Conservation (phyloP, 53 echinoderm and acorn worm genomes). For the Mesocentrotus franciscanus region DNA sequence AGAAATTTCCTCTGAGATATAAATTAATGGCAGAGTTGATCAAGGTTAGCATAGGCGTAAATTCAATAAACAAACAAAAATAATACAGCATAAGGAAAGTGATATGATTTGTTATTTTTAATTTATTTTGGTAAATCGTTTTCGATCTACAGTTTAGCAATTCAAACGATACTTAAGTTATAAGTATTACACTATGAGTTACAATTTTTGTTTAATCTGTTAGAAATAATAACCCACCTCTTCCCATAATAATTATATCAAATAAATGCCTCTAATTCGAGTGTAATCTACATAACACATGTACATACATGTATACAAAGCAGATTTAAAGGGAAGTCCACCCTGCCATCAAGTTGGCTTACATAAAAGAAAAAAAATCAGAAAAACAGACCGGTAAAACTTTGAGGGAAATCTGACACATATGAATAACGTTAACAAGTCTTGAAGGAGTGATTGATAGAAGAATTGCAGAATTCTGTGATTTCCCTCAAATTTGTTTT, state of each 20-base stretch:
- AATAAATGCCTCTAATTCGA: conserved; percentile 22
- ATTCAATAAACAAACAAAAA: background rate
- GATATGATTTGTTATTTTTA: background rate
- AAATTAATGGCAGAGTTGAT: no score
- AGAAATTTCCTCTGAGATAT: no score
- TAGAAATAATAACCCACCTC: conserved; percentile 25
- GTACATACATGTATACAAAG: conserved; percentile 22
- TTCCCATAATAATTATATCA: conserved; percentile 32
- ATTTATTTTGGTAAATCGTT: conserved; percentile 18
- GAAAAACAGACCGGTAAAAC: no score
- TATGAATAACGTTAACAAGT: no score
- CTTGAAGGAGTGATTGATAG: no score
- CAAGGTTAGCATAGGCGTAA: no score
- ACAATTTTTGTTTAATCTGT: background rate
- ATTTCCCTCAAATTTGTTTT: no score
- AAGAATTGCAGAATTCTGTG: no score
- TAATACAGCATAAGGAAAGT: background rate
- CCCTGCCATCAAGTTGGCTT: background rate
- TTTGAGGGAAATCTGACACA: no score
- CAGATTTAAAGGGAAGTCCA: background rate
- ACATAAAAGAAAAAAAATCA: background rate
- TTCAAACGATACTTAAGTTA: background rate
- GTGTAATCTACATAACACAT: conserved; percentile 28
- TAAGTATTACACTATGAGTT: conserved; percentile 17
- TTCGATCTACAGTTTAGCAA: conserved; percentile 17